A percentile compares a stretch with the other conserved stretches of the same genome.
Conservation (phyloP, 2,113 vertebrate genomes). For the Antidorcas marsupialis region DNA sequence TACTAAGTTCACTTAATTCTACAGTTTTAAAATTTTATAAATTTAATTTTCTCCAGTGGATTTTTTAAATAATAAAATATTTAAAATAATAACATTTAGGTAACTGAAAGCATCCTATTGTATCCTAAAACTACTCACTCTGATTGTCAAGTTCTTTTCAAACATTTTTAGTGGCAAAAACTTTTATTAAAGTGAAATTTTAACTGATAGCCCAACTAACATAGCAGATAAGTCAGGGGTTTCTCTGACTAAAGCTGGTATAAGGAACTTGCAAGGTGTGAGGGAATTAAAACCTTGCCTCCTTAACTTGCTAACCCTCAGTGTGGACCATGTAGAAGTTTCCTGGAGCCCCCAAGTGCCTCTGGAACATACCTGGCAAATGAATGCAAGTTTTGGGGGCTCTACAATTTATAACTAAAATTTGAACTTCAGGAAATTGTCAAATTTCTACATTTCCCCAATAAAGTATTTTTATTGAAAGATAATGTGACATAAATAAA, state of each 20-base stretch:
- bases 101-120: background rate
- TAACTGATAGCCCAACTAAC: background rate
- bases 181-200: background rate
- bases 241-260: background rate
- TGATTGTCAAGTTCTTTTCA: background rate
- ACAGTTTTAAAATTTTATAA: background rate
- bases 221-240: background rate
- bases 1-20: background rate
- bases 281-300: background rate
- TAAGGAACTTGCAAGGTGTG: background rate
- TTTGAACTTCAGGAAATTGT: background rate
- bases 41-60: background rate
- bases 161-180: background rate
- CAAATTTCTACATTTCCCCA: background rate
- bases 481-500: background rate
- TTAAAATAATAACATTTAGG: background rate
- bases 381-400: fast-evolving
- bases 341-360: fast-evolving
- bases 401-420: background rate
- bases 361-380: background rate
- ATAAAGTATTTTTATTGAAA: background rate
- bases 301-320: fast-evolving
- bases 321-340: background rate
- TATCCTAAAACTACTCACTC: background rate
- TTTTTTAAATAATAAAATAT: background rate